Evolutionary conservation across 2,888 invertebrate species (phyloP).

Genomic region (Chrysotoxum bicinctum): DNA sequence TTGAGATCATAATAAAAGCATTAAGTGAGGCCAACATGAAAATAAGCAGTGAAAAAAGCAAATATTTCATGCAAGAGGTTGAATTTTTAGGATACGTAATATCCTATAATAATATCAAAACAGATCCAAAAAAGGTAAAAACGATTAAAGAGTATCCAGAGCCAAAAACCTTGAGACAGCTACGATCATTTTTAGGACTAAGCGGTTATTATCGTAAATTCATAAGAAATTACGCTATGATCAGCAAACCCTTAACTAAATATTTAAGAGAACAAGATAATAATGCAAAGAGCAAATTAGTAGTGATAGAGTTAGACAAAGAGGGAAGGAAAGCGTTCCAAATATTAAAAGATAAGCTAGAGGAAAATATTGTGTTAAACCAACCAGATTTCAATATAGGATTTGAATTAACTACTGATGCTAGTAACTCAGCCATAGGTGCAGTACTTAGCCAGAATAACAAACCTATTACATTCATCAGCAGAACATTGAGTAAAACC

Average conservation of each 20-base stretch:
- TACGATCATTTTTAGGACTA: background rate
- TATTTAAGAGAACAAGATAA: background rate
- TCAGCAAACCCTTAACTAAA: background rate
- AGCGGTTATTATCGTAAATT: background rate
- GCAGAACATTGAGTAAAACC: slow-evolving; percentile 27
- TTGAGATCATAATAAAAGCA: background rate
- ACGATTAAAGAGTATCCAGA: background rate
- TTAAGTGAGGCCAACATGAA: background rate
- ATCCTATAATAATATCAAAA: background rate
- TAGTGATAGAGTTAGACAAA: background rate
- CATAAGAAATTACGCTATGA: background rate
- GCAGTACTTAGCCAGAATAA: slow-evolving; percentile 33
- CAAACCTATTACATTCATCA: background rate
- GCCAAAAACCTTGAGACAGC: background rate
- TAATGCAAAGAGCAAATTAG: background rate
- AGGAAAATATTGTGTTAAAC: background rate
- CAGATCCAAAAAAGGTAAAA: background rate
- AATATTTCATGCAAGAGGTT: background rate
- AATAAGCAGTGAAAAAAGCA: background rate
- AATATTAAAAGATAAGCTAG: background rate
- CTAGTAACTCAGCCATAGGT: slow-evolving; percentile 32
- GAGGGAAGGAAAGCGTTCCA: background rate
- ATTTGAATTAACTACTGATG: slow-evolving; percentile 44
- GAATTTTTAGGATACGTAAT: background rate
- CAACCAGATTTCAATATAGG: slow-evolving; percentile 23